Base-by-base conservation (phyloP, 2,113 vertebrate genomes). In the Orcinus orca region DNA sequence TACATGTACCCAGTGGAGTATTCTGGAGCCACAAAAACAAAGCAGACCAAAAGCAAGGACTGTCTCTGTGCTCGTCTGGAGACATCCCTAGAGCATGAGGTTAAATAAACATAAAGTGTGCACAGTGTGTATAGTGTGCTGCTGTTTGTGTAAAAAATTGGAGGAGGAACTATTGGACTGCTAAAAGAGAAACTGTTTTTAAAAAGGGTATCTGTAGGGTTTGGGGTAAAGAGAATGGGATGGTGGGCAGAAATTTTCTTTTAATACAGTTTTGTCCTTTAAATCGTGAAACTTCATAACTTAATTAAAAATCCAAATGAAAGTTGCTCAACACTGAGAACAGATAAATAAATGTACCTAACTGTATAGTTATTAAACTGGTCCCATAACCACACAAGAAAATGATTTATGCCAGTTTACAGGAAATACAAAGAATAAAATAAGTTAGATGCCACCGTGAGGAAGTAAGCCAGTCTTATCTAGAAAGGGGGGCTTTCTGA, bases 191-290 rank as follows among this genome's bases (percentile, higher is more conserved):
- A 81, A 10, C 13, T 6, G 63, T 71, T 83, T 36, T n/a, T 2
- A 8, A 29, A 86, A 90, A 74, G 2, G 15, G 65, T 55, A 15
- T 10, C 25, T 65, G 7, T 23, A 20, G 70, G 25, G 4, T 87
- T 55, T 68, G 8, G n/a, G n/a, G 77, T 36, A 55, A 73, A 83
- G 47, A 74, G 26, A 58, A 31, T 23, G 25, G 33, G 25, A 67
- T 29, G 29, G 62, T 29, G 13, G 53, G 36, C 33, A 90, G 80
- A 41, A 29, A 21, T 77, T 65, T 93, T 44, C 15, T 71, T 93
- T 90, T 33, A 71, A 53, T 67, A 68, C 21, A 60, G 14, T 47
- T 90, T 82, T 80, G 77, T 6, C 15, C 33, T 74, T 96, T 84
- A 17, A 74, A 81, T 95, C 31, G 77, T 33, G 29, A 68, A 31